phyloP scores from a whole-genome alignment of 2,888 invertebrate species.

The Dasypogon diadema region DNA sequence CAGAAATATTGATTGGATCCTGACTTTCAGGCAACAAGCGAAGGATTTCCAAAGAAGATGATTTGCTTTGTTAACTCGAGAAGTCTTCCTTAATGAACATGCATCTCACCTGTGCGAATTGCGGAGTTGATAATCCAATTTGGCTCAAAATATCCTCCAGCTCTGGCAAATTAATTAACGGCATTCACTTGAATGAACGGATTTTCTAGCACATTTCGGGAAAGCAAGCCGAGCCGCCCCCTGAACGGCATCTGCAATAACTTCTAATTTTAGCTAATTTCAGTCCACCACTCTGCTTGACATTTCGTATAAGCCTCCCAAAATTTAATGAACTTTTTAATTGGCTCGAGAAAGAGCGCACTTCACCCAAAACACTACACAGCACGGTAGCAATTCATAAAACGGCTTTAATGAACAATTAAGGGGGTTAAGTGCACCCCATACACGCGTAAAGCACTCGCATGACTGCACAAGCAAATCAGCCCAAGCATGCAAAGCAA shows the following conservation, averaged over 20 bases:
- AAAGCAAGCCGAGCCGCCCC: no score
- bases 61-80: neutral
- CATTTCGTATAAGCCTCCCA: neutral
- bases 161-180: no score
- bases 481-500: slow-evolving; percentile 2
- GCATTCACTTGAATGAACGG: neutral
- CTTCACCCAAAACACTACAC: slow-evolving; percentile 23
- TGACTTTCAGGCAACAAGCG: no score
- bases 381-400: neutral
- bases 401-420: neutral
- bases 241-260: neutral
- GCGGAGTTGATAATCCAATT: neutral
- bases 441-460: neutral
- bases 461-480: slow-evolving; percentile 18
- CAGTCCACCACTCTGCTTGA: neutral
- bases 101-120: slow-evolving; percentile 4
- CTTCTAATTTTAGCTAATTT: neutral
- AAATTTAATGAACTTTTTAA: slow-evolving; percentile 24
- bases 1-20: neutral
- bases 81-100: neutral
- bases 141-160: neutral
- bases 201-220: no score
- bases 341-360: neutral
- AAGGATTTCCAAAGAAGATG: no score
- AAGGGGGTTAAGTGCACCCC: slow-evolving; percentile 33